Percentiles rank a stretch among this genome's conserved stretches.
Evolutionary conservation across 2,113 vertebrate genomes (phyloP).

Genomic region (Hipposideros armiger): DNA sequence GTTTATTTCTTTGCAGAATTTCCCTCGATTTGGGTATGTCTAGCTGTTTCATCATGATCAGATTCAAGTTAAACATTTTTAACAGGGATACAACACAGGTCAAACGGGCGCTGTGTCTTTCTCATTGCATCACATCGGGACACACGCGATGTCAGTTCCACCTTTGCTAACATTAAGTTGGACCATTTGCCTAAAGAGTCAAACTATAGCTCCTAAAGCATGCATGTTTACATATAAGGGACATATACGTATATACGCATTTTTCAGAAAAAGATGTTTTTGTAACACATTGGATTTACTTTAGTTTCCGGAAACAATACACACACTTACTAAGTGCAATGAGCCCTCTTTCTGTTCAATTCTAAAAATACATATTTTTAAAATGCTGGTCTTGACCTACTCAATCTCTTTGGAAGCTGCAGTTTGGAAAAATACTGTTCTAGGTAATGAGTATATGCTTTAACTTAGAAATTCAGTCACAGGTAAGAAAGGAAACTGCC

Average conservation of each 20-base stretch:
- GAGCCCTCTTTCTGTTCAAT: not conserved
- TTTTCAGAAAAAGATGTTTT: not conserved
- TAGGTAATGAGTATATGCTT: not conserved
- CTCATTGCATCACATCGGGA: not conserved
- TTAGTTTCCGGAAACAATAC: constrained; percentile 42
- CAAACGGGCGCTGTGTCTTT: not conserved
- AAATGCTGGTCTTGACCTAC: not conserved
- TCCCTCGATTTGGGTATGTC: not conserved
- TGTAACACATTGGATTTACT: not conserved
- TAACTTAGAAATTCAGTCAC: constrained; percentile 8
- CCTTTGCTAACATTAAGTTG: not conserved
- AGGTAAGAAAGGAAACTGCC: constrained; percentile 49
- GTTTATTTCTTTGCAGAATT: not conserved
- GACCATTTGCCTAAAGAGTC: not conserved
- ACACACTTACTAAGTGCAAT: not conserved
- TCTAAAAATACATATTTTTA: not conserved
- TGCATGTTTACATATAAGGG: not conserved
- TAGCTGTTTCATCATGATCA: not conserved
- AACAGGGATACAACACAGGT: not conserved
- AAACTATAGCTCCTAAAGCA: not conserved
- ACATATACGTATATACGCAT: not conserved
- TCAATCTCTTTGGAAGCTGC: not conserved
- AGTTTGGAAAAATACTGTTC: constrained; percentile 17
- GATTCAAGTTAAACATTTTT: not conserved
- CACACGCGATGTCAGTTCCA: not conserved